phyloP scores from a whole-genome alignment of 1,140 invertebrate species.

The Aradophagus sp. region DNA sequence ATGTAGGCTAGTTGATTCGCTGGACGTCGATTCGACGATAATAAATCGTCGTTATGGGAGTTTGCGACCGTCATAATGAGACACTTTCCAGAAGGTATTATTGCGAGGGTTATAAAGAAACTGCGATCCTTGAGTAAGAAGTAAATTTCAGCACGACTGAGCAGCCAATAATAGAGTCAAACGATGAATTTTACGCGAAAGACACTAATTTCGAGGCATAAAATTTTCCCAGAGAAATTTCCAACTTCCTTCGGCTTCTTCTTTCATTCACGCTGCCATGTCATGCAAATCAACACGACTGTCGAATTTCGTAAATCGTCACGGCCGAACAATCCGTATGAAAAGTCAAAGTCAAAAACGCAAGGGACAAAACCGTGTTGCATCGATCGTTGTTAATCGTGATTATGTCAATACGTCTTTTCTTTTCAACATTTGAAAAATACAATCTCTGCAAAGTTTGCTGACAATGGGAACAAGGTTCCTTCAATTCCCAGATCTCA shows the following conservation, averaged over 20 bases:
- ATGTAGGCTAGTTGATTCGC: too few species aligned
- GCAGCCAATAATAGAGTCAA: slow-evolving; percentile 55
- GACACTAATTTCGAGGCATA: slow-evolving; percentile 53
- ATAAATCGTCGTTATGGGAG: too few species aligned
- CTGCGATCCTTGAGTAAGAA: slow-evolving; percentile 30
- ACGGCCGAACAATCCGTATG: slow-evolving; percentile 4
- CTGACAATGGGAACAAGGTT: too few species aligned
- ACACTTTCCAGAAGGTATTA: slow-evolving; percentile 22
- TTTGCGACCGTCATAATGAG: slow-evolving; percentile 10
- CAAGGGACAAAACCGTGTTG: background rate
- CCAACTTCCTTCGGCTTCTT: slow-evolving; percentile 14
- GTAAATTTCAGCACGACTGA: slow-evolving; percentile 59
- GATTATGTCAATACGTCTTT: too few species aligned
- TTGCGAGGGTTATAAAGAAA: slow-evolving; percentile 24
- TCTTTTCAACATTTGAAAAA: too few species aligned
- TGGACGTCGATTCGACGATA: too few species aligned
- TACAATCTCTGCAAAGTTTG: too few species aligned
- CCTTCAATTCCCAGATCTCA: too few species aligned
- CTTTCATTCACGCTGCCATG: slow-evolving; percentile 19
- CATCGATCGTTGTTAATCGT: slow-evolving; percentile 6
- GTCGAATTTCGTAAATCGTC: slow-evolving; percentile 31
- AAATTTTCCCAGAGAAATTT: slow-evolving; percentile 61
- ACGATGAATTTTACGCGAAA: slow-evolving; percentile 39
- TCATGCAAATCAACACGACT: slow-evolving; percentile 36
- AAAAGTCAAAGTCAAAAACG: slow-evolving; percentile 50